A percentile compares a stretch with the other conserved stretches of the same genome.
phyloP scores from a whole-genome alignment of 2,797 vertebrate genomes.

The Buphagus erythrorhynchus region DNA sequence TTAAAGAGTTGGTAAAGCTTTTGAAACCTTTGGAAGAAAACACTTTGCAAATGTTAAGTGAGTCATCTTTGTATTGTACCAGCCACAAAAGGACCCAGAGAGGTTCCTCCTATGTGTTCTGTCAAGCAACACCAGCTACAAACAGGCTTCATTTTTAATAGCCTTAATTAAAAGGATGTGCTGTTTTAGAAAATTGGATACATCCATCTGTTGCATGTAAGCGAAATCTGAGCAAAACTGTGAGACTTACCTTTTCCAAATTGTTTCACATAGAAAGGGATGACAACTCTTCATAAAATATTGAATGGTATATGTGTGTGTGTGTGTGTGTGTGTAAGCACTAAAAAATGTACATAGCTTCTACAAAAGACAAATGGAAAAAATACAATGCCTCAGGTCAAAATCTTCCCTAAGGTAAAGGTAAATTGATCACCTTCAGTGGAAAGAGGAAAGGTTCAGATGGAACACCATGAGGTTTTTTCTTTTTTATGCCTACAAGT shows the following conservation, averaged over 20 bases:
- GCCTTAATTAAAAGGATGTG: background rate
- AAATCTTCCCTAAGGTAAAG: background rate
- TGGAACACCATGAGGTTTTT: background rate
- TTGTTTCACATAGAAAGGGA: background rate
- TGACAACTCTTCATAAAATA: background rate
- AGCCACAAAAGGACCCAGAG: background rate
- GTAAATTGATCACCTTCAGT: background rate
- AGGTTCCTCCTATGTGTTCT: background rate
- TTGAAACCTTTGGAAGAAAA: background rate
- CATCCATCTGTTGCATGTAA: background rate
- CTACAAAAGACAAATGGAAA: background rate
- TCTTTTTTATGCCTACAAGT: background rate
- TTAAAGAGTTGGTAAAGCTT: background rate
- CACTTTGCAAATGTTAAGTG: background rate
- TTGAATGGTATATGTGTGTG: background rate
- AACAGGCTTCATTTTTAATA: background rate
- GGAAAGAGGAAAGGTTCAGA: background rate
- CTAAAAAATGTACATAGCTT: background rate
- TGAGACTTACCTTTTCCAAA: background rate
- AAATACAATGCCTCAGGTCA: background rate
- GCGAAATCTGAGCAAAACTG: background rate
- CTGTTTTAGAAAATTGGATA: background rate
- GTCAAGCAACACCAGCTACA: background rate
- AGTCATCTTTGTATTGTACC: background rate
- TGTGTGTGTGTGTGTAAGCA: background rate